These are phyloP conservation scores for Trilocha varians DNA, from an alignment of 2,888 invertebrate genomes.

Conservation along the genomic window DNA sequence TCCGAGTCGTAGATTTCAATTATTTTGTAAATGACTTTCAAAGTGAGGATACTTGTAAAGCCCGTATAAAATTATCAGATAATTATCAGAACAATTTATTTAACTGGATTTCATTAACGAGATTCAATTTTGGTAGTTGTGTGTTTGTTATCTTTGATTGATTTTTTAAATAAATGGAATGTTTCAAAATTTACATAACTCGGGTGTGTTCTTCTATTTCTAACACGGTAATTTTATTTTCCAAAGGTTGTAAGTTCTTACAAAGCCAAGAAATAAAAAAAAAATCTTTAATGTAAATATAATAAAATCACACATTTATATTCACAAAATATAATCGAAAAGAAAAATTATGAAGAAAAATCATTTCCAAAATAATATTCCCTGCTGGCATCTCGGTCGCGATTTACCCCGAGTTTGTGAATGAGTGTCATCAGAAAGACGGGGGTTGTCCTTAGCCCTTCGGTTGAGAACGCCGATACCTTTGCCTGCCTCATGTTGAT, in stretches of 20 bases:
- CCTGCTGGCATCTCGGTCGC: constrained; percentile 12
- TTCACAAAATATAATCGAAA: not conserved
- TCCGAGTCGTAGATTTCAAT: constrained; percentile 38
- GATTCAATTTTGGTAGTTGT: not conserved
- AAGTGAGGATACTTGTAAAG: constrained; percentile 25
- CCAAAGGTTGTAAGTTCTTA: too few species aligned
- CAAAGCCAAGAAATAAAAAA: too few species aligned
- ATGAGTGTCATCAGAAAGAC: constrained; percentile 10
- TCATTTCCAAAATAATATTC: constrained; percentile 12
- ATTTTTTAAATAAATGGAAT: not conserved
- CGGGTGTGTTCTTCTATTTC: not conserved
- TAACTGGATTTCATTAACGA: not conserved
- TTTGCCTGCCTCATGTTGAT: constrained; percentile 48
- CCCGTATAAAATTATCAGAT: constrained; percentile 23
- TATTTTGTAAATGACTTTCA: constrained; percentile 39
- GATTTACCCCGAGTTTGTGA: constrained; percentile 11
- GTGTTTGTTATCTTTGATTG: not conserved
- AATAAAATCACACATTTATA: too few species aligned
- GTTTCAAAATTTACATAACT: not conserved
- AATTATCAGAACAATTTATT: constrained; percentile 10
- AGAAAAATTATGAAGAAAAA: constrained; percentile 12
- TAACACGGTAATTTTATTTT: too few species aligned
- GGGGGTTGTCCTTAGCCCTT: constrained; percentile 20
- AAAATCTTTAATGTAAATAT: too few species aligned
- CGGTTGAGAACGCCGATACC: constrained; percentile 20